phyloP scores from a whole-genome alignment of 2,113 vertebrate species.

The Thamnophis sirtalis region DNA sequence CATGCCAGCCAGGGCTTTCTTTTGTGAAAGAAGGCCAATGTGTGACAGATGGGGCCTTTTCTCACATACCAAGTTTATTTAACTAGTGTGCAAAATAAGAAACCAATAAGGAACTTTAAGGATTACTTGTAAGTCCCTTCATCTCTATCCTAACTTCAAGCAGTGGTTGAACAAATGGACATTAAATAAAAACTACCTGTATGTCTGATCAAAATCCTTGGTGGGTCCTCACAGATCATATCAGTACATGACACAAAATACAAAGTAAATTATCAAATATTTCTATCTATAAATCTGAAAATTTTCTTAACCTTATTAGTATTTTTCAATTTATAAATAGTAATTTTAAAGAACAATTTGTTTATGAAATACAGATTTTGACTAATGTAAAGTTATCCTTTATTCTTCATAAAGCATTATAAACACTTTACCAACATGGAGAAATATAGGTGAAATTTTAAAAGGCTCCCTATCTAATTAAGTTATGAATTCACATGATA shows the following conservation, averaged over 20 bases:
- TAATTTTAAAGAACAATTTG: not conserved
- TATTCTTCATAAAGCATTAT: not conserved
- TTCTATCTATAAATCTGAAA: not conserved
- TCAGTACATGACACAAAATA: not conserved
- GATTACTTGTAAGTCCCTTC: not conserved
- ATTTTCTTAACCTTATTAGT: not conserved
- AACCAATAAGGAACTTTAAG: not conserved
- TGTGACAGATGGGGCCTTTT: not conserved
- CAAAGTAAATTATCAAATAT: not conserved
- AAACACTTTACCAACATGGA: not conserved
- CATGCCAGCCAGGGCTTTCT: not conserved
- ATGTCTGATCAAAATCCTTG: not conserved
- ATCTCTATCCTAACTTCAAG: not conserved
- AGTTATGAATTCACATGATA: not conserved
- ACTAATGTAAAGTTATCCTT: not conserved
- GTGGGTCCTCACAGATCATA: too few species aligned
- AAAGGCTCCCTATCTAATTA: not conserved
- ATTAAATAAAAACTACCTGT: not conserved
- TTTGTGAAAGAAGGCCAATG: not conserved
- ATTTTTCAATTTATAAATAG: not conserved
- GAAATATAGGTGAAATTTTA: not conserved
- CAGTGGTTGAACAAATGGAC: not conserved
- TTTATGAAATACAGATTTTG: not conserved
- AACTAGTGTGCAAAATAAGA: not conserved
- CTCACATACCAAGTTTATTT: not conserved